Evolutionary conservation across 2,888 invertebrate species (phyloP).

Genomic region (Chloroclysta siterata): DNA sequence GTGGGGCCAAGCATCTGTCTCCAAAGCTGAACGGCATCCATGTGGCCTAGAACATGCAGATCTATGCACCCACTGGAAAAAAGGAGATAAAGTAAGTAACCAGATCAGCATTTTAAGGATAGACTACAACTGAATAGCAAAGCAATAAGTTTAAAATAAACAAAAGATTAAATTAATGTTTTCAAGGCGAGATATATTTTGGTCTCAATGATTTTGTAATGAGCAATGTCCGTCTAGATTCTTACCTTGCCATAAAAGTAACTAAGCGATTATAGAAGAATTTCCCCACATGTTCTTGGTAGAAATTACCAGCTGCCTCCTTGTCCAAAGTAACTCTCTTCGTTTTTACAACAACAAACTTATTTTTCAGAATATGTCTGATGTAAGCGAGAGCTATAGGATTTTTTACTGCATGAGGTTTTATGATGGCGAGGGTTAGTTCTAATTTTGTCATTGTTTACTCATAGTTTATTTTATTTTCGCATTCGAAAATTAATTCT

Average conservation of each 20-base stretch:
- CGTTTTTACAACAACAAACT: constrained; percentile 90
- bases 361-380: constrained; percentile 87
- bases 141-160: no score
- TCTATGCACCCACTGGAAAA: constrained; percentile 92
- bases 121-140: no score
- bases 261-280: constrained; percentile 93
- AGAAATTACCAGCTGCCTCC: constrained; percentile 89
- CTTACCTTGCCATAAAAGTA: constrained; percentile 92
- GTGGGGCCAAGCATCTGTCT: constrained; percentile 95
- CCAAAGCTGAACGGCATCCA: constrained; percentile 92
- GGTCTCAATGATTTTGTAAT: constrained; percentile 10
- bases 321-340: constrained; percentile 86
- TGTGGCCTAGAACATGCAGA: constrained; percentile 90
- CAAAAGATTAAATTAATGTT: not conserved
- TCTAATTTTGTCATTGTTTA: constrained; percentile 81
- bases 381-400: constrained; percentile 89
- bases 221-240: not conserved
- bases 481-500: not conserved
- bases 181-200: constrained; percentile 15
- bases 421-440: constrained; percentile 93
- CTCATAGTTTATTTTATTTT: constrained; percentile 43
- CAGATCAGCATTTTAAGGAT: no score
- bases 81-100: not conserved
- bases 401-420: constrained; percentile 93
- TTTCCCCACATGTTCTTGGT: constrained; percentile 91